These are phyloP conservation scores for Labeo rohita DNA, from an alignment of 2,113 vertebrate genomes.

Conservation along the genomic window DNA sequence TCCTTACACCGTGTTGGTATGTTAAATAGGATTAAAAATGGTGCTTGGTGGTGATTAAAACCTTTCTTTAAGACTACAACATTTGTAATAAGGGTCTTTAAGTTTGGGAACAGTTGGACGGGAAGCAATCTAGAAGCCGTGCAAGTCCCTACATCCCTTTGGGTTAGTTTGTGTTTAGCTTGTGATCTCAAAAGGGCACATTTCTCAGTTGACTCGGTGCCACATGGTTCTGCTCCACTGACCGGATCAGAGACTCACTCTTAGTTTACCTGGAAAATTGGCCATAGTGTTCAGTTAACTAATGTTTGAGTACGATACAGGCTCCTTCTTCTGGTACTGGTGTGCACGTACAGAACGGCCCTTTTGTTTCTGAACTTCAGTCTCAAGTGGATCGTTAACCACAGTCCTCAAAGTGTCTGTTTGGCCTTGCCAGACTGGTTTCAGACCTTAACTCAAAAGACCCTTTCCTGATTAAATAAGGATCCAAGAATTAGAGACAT, in stretches of 20 bases:
- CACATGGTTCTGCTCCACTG: conserved; percentile 36
- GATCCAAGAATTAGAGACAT: conserved; percentile 14
- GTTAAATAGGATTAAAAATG: conserved; percentile 13
- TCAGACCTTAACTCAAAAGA: conserved; percentile 43
- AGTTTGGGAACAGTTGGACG: conserved; percentile 51
- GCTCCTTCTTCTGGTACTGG: background rate
- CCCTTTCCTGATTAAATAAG: conserved; percentile 35
- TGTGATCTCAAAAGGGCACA: conserved; percentile 14
- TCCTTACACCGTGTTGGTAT: background rate
- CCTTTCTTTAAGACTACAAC: conserved; percentile 16
- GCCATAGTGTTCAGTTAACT: conserved; percentile 38
- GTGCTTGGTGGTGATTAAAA: conserved; percentile 20
- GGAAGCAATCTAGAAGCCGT: conserved; percentile 62
- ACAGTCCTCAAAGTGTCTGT: conserved; percentile 47
- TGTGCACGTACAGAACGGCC: conserved; percentile 29
- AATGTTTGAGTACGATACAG: conserved; percentile 2
- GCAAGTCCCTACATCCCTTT: conserved; percentile 44
- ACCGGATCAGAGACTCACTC: conserved; percentile 44
- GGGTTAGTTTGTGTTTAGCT: conserved; percentile 37
- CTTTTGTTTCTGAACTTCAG: conserved; percentile 39
- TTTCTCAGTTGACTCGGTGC: conserved; percentile 38
- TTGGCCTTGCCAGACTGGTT: conserved; percentile 39
- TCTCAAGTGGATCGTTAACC: conserved; percentile 4
- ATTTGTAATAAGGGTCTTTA: conserved; percentile 15
- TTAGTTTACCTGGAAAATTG: conserved; percentile 40